These are phyloP conservation scores for Papilio machaon DNA, from an alignment of 1,140 invertebrate genomes.

Conservation along the genomic window DNA sequence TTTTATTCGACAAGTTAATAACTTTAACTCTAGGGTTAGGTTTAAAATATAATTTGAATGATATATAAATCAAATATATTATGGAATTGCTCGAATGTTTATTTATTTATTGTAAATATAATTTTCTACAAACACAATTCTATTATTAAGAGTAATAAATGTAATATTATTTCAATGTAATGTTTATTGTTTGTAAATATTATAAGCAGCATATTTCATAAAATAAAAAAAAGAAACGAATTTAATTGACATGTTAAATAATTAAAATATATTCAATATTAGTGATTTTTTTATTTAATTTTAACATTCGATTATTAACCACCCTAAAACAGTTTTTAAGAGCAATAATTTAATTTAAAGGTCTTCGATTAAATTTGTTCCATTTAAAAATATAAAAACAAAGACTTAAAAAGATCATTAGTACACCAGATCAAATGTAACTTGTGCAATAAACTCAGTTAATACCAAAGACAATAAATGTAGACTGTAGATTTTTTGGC, in stretches of 20 bases:
- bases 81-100: not conserved
- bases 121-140: not conserved
- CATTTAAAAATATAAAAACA: no score
- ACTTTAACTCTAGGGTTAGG: not conserved
- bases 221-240: slow-evolving; percentile 59
- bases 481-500: no score
- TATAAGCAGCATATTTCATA: slow-evolving; percentile 39
- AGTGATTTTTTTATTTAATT: not conserved
- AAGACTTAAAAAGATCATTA: no score
- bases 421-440: no score
- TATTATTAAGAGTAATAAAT: not conserved
- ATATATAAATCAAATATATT: slow-evolving; percentile 12
- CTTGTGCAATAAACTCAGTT: no score
- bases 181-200: slow-evolving; percentile 40
- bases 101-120: not conserved
- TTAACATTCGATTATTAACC: not conserved
- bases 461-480: no score
- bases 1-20: not conserved
- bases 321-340: not conserved
- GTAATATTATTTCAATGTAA: not conserved
- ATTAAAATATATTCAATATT: slow-evolving; percentile 64
- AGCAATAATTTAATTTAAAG: no score
- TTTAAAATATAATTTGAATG: not conserved
- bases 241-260: slow-evolving; percentile 73
- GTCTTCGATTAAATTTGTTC: no score